These are phyloP conservation scores for Drosophila tani DNA, from an alignment of 1,140 invertebrate genomes.

Conservation along the genomic window DNA sequence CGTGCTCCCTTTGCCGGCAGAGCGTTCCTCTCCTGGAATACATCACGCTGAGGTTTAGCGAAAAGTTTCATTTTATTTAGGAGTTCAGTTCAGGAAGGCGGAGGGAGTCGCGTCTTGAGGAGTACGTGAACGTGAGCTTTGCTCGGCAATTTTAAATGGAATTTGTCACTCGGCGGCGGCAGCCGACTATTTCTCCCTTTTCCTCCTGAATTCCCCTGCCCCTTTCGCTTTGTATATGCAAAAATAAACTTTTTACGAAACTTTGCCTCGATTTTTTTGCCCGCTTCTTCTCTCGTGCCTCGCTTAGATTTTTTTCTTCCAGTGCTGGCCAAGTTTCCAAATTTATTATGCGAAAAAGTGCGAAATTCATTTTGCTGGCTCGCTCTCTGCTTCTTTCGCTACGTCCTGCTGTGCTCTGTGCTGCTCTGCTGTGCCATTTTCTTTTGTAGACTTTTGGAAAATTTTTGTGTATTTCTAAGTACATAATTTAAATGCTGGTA, in stretches of 20 bases:
- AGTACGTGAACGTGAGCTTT: conserved; percentile 80
- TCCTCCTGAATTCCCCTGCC: neutral
- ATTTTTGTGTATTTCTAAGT: conserved; percentile 84
- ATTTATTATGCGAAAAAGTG: conserved; percentile 85
- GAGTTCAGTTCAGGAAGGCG: conserved; percentile 9
- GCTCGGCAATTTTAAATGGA: conserved; percentile 84
- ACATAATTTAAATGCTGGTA: conserved; percentile 83
- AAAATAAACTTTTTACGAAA: conserved; percentile 83
- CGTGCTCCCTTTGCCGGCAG: conserved; percentile 30
- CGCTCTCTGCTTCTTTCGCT: conserved; percentile 41
- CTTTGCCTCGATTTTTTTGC: conserved; percentile 50
- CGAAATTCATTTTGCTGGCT: conserved; percentile 84
- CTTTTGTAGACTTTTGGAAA: conserved; percentile 78
- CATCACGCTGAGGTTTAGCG: conserved; percentile 76
- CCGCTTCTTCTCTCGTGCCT: conserved; percentile 25
- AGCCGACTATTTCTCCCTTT: conserved; percentile 41
- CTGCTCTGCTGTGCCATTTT: conserved; percentile 63
- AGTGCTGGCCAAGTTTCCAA: conserved; percentile 75
- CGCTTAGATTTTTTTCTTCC: conserved; percentile 57
- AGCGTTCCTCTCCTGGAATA: conserved; percentile 50
- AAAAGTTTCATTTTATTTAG: conserved; percentile 80
- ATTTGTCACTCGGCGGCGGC: conserved; percentile 79
- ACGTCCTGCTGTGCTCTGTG: conserved; percentile 59
- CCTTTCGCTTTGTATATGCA: conserved; percentile 64
- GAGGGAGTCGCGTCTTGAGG: conserved; percentile 25